Conservation (phyloP, 37 sponge, comb jelly and placozoan species). For the Mnemiopsis leidyi region DNA sequence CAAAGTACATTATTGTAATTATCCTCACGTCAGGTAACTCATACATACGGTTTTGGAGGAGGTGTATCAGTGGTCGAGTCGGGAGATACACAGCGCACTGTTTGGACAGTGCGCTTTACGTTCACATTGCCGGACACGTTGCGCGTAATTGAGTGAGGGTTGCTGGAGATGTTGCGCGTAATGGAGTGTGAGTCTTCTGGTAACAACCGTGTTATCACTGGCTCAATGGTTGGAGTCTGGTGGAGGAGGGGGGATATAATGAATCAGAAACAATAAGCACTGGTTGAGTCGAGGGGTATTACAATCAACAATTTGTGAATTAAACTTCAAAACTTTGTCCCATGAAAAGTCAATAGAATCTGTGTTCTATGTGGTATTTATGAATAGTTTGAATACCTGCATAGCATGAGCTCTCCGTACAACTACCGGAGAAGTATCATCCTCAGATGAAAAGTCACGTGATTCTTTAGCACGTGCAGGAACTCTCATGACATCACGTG, state of each 20-base stretch:
- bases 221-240: not conserved
- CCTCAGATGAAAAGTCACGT: not conserved
- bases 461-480: not conserved
- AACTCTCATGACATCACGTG: not conserved
- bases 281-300: too few species aligned
- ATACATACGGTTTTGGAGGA: not conserved
- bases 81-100: slow-evolving; percentile 3
- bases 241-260: too few species aligned
- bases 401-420: not conserved
- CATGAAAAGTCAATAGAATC: too few species aligned
- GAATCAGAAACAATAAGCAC: too few species aligned
- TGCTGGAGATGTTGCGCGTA: not conserved
- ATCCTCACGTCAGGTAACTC: too few species aligned
- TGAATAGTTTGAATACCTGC: not conserved
- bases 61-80: not conserved
- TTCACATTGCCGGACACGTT: not conserved
- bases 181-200: not conserved
- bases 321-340: too few species aligned
- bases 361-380: too few species aligned
- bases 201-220: not conserved
- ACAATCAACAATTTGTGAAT: too few species aligned
- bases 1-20: too few species aligned
- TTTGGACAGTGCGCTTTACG: not conserved
- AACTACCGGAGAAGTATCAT: not conserved
- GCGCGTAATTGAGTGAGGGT: too few species aligned